Conservation (phyloP, 2,888 invertebrate species). For the Pristionchus japonicus region DNA sequence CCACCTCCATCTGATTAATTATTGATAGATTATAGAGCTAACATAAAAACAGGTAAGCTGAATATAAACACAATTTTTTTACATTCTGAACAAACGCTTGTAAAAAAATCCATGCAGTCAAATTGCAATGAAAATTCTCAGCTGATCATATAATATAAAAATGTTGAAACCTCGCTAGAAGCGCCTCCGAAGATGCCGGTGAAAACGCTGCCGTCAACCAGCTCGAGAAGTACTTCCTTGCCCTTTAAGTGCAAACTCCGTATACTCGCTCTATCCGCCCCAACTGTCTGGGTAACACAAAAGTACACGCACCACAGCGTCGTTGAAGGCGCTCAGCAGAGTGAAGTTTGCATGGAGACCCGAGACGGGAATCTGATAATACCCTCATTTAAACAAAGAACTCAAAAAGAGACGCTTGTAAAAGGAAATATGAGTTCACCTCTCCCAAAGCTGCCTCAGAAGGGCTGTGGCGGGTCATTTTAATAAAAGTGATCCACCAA, state of each 20-base stretch:
- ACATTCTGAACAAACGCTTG: no score
- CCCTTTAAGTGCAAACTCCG: conserved; percentile 47
- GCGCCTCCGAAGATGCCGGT: conserved; percentile 49
- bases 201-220: conserved; percentile 48
- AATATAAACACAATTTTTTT: no score
- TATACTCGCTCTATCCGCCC: not conserved
- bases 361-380: conserved; percentile 23
- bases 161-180: conserved; percentile 7
- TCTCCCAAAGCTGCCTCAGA: conserved; percentile 8
- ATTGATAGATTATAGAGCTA: not conserved
- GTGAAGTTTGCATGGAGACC: conserved; percentile 46
- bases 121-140: no score
- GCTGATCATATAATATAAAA: not conserved
- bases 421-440: not conserved
- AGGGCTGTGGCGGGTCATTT: conserved; percentile 45
- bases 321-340: conserved; percentile 41
- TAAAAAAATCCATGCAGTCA: no score
- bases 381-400: not conserved
- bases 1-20: conserved; percentile 49
- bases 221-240: conserved; percentile 49
- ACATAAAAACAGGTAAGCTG: no score
- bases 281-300: not conserved
- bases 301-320: conserved; percentile 30
- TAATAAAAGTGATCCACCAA: not conserved
- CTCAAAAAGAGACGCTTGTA: not conserved